phyloP scores from a whole-genome alignment of 2,888 invertebrate genomes.

The Elaeidobius kamerunicus region DNA sequence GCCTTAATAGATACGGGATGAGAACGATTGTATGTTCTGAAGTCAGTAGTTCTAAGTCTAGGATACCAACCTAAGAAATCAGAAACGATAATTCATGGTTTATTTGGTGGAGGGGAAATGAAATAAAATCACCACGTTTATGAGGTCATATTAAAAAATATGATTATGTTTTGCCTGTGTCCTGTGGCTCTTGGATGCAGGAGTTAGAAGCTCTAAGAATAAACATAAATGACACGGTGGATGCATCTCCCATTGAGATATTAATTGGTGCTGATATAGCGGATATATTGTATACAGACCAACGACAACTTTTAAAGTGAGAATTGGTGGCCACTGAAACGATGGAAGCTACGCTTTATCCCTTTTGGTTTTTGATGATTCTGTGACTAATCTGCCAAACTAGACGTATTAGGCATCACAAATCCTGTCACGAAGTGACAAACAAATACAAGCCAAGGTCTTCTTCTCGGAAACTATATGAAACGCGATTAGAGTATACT shows the following conservation, averaged over 20 bases:
- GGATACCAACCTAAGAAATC: not conserved
- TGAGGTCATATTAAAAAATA: constrained; percentile 2
- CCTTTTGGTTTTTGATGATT: constrained; percentile 15
- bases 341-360: not conserved
- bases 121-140: not conserved
- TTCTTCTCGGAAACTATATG: not conserved
- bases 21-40: constrained; percentile 46
- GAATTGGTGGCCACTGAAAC: not conserved
- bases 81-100: constrained; percentile 40
- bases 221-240: not conserved
- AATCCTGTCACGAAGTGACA: constrained; percentile 18
- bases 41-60: constrained; percentile 16
- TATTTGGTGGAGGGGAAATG: constrained; percentile 14
- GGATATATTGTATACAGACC: constrained; percentile 22
- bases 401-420: constrained; percentile 38
- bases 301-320: not conserved
- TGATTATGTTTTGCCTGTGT: not conserved
- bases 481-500: not conserved
- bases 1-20: constrained; percentile 43
- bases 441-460: not conserved
- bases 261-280: constrained; percentile 7
- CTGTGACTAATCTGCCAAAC: constrained; percentile 24
- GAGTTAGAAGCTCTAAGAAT: not conserved
- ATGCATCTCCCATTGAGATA: not conserved
- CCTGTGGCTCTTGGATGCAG: not conserved